Evolutionary conservation across 2,888 invertebrate genomes (phyloP), one percentile per base, ranked within the genome.

Genomic region (Suillia variegata): DNA sequence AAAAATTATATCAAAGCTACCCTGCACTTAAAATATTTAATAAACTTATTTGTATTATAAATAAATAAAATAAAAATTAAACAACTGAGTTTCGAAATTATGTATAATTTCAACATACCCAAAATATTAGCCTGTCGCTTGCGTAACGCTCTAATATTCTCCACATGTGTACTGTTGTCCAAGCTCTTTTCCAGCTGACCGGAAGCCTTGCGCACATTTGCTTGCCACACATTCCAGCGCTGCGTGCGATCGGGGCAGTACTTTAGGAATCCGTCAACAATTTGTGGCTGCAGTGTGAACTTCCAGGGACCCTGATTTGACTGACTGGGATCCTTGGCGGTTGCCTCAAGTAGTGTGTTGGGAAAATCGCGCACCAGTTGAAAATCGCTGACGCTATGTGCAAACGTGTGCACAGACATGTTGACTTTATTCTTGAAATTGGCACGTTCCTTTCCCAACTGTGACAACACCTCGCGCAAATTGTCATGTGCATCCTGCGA

Each of bases 211-310:
- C 87, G 85, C 1, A 88, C 87, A 75, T 88, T 85, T 0, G 93
- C 93, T 63, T 90, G 87, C 95, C 96, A 97, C 0, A 92, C 82
- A 74, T 93, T 93, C 89, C 90, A 93, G 31, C 97, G 85, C 42
- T 91, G 78, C 34, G 86, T 83, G 62, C 92, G 85, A 75, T 92
- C 89, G 0, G 93, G 89, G 77, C 97, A 97, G 79, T 93, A 88
- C 78, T 94, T 90, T 83, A 97, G 85, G 77, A 96, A 93, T 3
- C 87, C 86, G 59, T 87, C 83, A 67, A 89, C 89, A 50, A 93
- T 84, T 64, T 88, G 85, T 1, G 91, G 89, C 56, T 91, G 86
- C n/a, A 95, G 83, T 0, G 89, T 90, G 0, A 93, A 84, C 66
- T 85, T 88, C 96, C 96, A 96, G 0, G 96, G 96, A 0, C 95